These are phyloP conservation scores for Manacus vitellinus DNA, from an alignment of 2,113 vertebrate genomes.

Conservation along the genomic window DNA sequence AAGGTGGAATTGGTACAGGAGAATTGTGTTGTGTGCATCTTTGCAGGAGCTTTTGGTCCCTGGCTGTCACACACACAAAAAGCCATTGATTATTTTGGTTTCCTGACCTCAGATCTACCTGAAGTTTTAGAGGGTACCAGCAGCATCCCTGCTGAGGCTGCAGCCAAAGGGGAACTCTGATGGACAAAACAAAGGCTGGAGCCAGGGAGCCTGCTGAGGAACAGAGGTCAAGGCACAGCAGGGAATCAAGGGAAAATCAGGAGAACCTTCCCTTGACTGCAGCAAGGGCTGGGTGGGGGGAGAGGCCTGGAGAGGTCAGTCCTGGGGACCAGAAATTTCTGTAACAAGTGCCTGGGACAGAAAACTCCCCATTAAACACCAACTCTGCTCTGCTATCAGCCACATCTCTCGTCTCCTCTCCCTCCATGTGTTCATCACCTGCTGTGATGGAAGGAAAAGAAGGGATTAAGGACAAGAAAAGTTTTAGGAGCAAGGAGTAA, in stretches of 20 bases:
- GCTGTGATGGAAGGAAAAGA: neutral
- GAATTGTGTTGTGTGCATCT: fast-evolving
- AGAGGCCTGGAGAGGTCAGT: neutral
- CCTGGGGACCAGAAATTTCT: neutral
- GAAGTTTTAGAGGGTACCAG: neutral
- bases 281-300: neutral
- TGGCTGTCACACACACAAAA: neutral
- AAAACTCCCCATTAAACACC: neutral
- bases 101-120: neutral
- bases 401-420: neutral
- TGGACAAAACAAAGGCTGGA: neutral
- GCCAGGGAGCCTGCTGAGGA: neutral
- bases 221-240: neutral
- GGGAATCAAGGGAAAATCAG: neutral
- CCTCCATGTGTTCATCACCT: neutral
- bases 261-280: neutral
- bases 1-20: neutral
- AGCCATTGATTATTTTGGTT: neutral
- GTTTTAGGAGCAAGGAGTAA: neutral
- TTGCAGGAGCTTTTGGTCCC: neutral
- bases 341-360: fast-evolving
- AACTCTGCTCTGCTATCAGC: neutral
- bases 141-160: neutral
- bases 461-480: neutral
- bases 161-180: neutral